A percentile compares a stretch with the other conserved stretches of the same genome.
These are phyloP conservation scores for Automeris io DNA, from an alignment of 2,888 invertebrate species.

Conservation along the genomic window DNA sequence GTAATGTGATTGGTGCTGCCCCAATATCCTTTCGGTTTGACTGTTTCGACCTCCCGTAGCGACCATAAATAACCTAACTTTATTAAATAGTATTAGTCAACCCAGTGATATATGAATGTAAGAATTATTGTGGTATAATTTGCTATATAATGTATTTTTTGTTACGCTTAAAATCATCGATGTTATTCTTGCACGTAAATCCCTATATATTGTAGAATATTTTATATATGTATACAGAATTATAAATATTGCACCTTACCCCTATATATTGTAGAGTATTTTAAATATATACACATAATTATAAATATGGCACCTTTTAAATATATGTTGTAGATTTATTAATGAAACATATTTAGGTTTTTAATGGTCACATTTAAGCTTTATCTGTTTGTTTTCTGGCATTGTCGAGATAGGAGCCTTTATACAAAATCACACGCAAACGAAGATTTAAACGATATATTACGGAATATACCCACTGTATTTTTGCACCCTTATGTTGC, in stretches of 20 bases:
- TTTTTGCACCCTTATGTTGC: conserved; percentile 67
- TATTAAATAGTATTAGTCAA: conserved; percentile 42
- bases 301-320: conserved; percentile 27
- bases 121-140: conserved; percentile 45
- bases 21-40: conserved; percentile 58
- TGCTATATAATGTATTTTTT: conserved; percentile 41
- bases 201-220: conserved; percentile 11
- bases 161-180: conserved; percentile 43
- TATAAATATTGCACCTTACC: conserved; percentile 26
- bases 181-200: conserved; percentile 27
- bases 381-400: conserved; percentile 78
- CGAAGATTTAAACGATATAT: neutral
- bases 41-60: conserved; percentile 58
- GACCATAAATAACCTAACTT: conserved; percentile 24
- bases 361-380: conserved; percentile 36
- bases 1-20: conserved; percentile 76
- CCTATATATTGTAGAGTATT: conserved; percentile 8
- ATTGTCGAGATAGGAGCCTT: conserved; percentile 62
- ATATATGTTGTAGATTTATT: conserved; percentile 1
- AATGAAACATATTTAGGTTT: conserved; percentile 4
- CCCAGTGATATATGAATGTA: conserved; percentile 50
- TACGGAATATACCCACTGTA: conserved; percentile 34
- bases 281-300: conserved; percentile 2
- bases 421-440: conserved; percentile 11
- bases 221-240: conserved; percentile 19